These are phyloP conservation scores for Melanotaenia duboulayi DNA, from an alignment of 2,113 vertebrate species.

Conservation along the genomic window DNA sequence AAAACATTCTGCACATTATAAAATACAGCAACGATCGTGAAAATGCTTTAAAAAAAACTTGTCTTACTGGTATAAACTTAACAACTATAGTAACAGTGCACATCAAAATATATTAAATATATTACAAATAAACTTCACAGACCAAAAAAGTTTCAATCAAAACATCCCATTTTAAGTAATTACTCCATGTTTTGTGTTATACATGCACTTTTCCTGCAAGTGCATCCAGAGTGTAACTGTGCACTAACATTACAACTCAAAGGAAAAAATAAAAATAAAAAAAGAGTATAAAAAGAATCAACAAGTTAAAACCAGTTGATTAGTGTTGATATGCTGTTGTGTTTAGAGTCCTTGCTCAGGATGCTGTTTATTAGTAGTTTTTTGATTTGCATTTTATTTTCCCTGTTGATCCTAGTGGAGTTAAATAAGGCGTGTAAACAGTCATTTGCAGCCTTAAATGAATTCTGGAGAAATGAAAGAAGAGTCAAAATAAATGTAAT, in stretches of 20 bases:
- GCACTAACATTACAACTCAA: constrained; percentile 73
- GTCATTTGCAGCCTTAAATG: constrained; percentile 83
- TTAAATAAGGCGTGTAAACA: constrained; percentile 90
- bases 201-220: constrained; percentile 94
- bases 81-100: constrained; percentile 78
- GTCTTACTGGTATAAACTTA: constrained; percentile 89
- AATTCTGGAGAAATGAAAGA: constrained; percentile 77
- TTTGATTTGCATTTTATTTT: constrained; percentile 80
- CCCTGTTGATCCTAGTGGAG: constrained; percentile 83
- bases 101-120: constrained; percentile 83
- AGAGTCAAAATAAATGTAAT: constrained; percentile 75
- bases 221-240: constrained; percentile 87
- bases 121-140: constrained; percentile 89
- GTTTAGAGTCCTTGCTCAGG: constrained; percentile 81
- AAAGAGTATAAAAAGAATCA: constrained; percentile 81
- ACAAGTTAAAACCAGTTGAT: constrained; percentile 88
- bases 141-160: constrained; percentile 58
- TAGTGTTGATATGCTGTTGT: constrained; percentile 81
- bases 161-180: constrained; percentile 46
- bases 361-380: constrained; percentile 77
- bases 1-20: constrained; percentile 74
- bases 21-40: constrained; percentile 79
- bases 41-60: constrained; percentile 78
- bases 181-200: constrained; percentile 63
- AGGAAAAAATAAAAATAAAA: constrained; percentile 18